Base-by-base conservation (phyloP, 2,113 vertebrate genomes). In the Neotragus pygmaeus region DNA sequence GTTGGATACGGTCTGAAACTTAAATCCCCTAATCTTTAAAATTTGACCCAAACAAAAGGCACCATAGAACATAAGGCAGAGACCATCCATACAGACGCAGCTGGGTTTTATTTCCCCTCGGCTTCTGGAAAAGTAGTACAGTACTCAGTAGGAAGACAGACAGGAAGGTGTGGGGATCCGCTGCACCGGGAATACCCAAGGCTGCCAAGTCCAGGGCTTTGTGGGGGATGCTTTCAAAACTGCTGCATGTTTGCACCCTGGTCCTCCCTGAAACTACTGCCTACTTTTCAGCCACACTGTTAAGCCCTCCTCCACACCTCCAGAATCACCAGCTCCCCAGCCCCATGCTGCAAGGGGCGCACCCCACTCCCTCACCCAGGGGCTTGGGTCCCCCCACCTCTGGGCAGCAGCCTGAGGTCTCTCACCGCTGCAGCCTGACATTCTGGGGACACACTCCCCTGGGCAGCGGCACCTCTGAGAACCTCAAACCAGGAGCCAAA, bases 311-410 rank as follows among this genome's bases (percentile, higher is more conserved):
- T 47, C 36, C 10, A 2, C 25, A 51, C 36, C 23, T 55, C 27
- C 2, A 8, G 2, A n/a, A 30, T 17, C 51, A 49, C 28, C 43
- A 3, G 19, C 7, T 58, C 28, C 14, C 70, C 62, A 11, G 58
- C 12, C 7, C 19, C 4, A 0, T 7, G 10, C 10, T 12, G 13
- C 39, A 36, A n/a, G 1, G 1, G 23, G 7, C 1, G 6, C 75
- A 33, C 85, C 9, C 51, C 12, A 25, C 33, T 25, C 49, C 51
- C 51, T 25, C 47, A 25, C 21, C 51, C 5, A 3, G 36, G 19
- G 87, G 15, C 49, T 4, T 30, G n/a, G 6, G 25, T 45, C 10
- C 64, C 17, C 64, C 60, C 9, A 17, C 45, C 39, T 47, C 55
- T 13, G 7, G 43, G 85, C 27, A 64, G 49, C 33, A 27, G 85